Evolutionary conservation across 1,140 invertebrate species (phyloP).

Genomic region (Meloidogyne chitwoodi): DNA sequence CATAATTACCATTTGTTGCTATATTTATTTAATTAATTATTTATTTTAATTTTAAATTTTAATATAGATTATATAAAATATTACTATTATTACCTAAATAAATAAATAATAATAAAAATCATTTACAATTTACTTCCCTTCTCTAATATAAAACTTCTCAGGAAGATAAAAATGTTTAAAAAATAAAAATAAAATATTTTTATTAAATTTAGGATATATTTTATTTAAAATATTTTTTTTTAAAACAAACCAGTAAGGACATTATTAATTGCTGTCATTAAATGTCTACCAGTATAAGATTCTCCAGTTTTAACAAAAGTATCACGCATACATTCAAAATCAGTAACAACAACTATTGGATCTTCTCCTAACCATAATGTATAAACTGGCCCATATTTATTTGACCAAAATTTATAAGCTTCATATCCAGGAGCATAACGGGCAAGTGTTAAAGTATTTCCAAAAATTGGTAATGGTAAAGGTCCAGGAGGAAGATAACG

Average conservation of each 20-base stretch:
- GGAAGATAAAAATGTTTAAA: too few species aligned
- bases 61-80: background rate
- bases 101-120: too few species aligned
- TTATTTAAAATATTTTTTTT: background rate
- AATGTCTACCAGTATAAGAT: constrained; percentile 18
- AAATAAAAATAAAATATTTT: too few species aligned
- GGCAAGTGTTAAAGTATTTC: constrained; percentile 21
- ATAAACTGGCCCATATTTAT: constrained; percentile 32
- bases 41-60: background rate
- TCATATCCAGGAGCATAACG: constrained; percentile 19
- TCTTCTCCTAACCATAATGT: constrained; percentile 29
- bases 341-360: constrained; percentile 25
- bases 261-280: constrained; percentile 14
- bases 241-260: constrained; percentile 4
- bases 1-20: constrained; percentile 4
- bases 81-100: constrained; percentile 3
- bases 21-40: background rate
- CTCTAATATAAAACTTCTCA: too few species aligned
- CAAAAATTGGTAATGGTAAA: constrained; percentile 26
- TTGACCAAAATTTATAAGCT: constrained; percentile 18
- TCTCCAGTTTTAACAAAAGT: constrained; percentile 32
- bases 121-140: too few species aligned
- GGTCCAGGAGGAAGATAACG: constrained; percentile 22
- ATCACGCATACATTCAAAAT: constrained; percentile 26
- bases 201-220: too few species aligned